Conservation (phyloP, 35 echinoderm and acorn worm genomes). For the Ptychodera flava region DNA sequence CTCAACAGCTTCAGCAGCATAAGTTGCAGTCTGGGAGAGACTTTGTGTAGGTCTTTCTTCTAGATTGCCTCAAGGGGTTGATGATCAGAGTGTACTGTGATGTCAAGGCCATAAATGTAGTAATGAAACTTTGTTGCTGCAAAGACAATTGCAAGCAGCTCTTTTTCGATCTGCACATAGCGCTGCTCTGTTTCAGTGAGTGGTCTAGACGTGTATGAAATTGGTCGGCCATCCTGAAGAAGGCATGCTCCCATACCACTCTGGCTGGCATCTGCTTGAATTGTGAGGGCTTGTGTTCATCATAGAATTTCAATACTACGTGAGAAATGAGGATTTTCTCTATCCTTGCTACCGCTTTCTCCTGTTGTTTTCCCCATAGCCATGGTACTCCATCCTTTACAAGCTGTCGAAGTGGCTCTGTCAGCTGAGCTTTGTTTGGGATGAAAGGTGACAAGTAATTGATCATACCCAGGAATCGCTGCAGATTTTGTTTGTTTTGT, state of each 20-base stretch:
- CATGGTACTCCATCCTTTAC: slow-evolving; percentile 33
- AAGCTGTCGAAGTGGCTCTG: slow-evolving; percentile 25
- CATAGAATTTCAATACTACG: slow-evolving; percentile 37
- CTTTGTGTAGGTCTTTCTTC: slow-evolving; percentile 26
- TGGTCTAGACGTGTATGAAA: slow-evolving; percentile 41
- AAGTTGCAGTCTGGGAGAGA: slow-evolving; percentile 22
- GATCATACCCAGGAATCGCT: slow-evolving; percentile 36
- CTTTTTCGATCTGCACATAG: slow-evolving; percentile 36
- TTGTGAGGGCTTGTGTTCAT: slow-evolving; percentile 13
- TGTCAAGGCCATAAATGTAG: slow-evolving; percentile 18
- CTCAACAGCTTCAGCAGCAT: slow-evolving; percentile 44
- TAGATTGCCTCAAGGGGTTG: slow-evolving; percentile 25
- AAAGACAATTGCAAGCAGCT: slow-evolving; percentile 44
- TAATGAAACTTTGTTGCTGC: slow-evolving; percentile 32
- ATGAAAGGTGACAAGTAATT: slow-evolving; percentile 40
- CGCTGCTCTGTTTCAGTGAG: slow-evolving; percentile 19
- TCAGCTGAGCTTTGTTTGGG: slow-evolving; percentile 24
- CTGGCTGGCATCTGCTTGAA: slow-evolving; percentile 49
- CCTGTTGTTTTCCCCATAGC: slow-evolving; percentile 53
- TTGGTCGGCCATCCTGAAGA: slow-evolving; percentile 39
- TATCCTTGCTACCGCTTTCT: slow-evolving; percentile 4
- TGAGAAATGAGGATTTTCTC: slow-evolving; percentile 31
- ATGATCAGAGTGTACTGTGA: neutral
- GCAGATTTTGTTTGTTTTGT: slow-evolving; percentile 37
- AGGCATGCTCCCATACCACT: slow-evolving; percentile 55